phyloP scores from a whole-genome alignment of 1,140 invertebrate species.

The Procambarus virginalis region DNA sequence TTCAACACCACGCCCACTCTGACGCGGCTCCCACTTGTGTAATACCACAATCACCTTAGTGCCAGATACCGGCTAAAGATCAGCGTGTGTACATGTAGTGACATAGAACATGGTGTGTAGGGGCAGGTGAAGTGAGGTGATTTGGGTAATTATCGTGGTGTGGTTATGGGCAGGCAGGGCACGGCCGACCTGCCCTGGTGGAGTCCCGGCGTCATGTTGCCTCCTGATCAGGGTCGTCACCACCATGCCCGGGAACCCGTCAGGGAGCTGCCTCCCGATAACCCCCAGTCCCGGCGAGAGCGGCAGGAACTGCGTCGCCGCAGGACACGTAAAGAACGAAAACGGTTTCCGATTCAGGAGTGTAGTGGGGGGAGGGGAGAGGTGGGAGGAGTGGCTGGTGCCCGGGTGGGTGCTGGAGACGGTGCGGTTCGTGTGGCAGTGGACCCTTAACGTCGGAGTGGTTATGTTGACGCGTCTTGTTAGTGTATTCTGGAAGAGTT shows the following conservation, averaged over 20 bases:
- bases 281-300: constrained; percentile 19
- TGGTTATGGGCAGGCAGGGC: constrained; percentile 41
- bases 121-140: constrained; percentile 1
- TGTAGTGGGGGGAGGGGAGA: not conserved
- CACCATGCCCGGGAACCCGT: constrained; percentile 42
- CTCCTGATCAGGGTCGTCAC: constrained; percentile 33
- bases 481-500: constrained; percentile 37
- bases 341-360: not conserved
- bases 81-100: not conserved
- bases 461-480: constrained; percentile 42
- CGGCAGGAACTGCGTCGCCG: constrained; percentile 43
- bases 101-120: not conserved
- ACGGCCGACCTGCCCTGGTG: constrained; percentile 45
- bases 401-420: constrained; percentile 34
- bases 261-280: constrained; percentile 13
- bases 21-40: not conserved
- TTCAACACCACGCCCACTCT: not conserved
- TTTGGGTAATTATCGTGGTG: not conserved
- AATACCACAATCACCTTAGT: not conserved
- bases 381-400: constrained; percentile 32
- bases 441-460: constrained; percentile 36
- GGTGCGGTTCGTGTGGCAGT: constrained; percentile 16
- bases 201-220: constrained; percentile 49
- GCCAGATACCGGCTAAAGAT: not conserved
- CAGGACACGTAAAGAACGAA: constrained; percentile 40